Evolutionary conservation across 2,888 invertebrate species (phyloP), one percentile per base, ranked within the genome.

Genomic region (Tipula vernalis): DNA sequence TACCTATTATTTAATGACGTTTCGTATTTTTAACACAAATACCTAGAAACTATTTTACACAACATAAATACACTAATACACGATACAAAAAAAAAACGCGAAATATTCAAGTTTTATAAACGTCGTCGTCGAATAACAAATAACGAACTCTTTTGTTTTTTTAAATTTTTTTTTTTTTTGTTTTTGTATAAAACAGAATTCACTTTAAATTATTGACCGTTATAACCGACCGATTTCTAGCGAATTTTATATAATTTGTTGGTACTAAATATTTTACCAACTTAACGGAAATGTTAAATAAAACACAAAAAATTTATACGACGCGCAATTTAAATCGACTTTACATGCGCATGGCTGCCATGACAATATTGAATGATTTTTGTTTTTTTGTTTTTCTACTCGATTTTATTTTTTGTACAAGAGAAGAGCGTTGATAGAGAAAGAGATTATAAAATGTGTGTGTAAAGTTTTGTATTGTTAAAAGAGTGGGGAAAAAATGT

Each of bases 301-400:
- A 15, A 57, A 15, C 18, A 57, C n/a, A 71, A 6, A 28, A 71
- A 28, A 28, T 10, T 71, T 71, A 28, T 71, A 15, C 71, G 4
- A 71, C 71, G 71, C 71, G 71, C 71, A 71, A 71, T 28, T 71
- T 71, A 71, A 71, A 71, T 71, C 71, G 71, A 71, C 71, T 71
- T 71, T 71, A 71, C 71, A 71, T 71, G 71, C 71, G 71, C 71
- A 71, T 71, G 71, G 71, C 71, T 71, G 71, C 71, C 71, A 71
- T 71, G 71, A 71, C 71, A 71, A 71, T 71, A 71, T 18, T 10
- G 71, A 71, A 71, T 8, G 28, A 71, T 3, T 28, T 28, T 28
- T 10, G 28, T 71, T 71, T 71, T 71, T 71, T n/a, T n/a, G n/a
- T n/a, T n/a, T n/a, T n/a, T n/a, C n/a, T 71, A 57, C 15, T 57